Percentiles rank a stretch among this genome's conserved stretches.
Conservation (phyloP, 2,113 vertebrate species). For the Brienomyrus longianalis region DNA sequence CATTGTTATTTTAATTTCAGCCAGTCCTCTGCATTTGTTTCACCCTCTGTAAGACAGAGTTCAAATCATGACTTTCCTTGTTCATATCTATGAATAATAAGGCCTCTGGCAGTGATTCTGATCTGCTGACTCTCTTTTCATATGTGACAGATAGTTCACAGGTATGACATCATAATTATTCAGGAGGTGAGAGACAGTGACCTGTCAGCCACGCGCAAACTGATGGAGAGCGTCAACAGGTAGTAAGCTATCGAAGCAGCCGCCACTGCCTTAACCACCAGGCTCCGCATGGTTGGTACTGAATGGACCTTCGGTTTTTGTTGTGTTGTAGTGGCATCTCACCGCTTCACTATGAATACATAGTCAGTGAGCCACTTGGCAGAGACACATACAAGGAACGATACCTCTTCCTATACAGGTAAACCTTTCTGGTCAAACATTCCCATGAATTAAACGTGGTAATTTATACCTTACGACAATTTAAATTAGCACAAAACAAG, state of each 20-base stretch:
- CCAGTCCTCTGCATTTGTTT: not conserved
- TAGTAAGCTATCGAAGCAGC: constrained; percentile 36
- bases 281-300: not conserved
- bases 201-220: constrained; percentile 62
- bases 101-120: not conserved
- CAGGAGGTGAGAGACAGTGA: constrained; percentile 83
- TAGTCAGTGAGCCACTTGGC: constrained; percentile 73
- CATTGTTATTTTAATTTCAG: not conserved
- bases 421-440: not conserved
- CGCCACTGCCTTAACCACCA: not conserved
- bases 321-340: not conserved
- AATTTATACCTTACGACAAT: not conserved
- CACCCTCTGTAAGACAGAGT: not conserved
- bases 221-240: constrained; percentile 78
- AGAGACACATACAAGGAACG: constrained; percentile 74
- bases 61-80: not conserved
- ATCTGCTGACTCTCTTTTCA: not conserved
- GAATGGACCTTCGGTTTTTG: not conserved
- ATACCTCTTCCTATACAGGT: constrained; percentile 88
- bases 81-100: not conserved
- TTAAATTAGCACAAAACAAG: not conserved
- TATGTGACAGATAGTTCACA: constrained; percentile 61
- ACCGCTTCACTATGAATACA: constrained; percentile 46
- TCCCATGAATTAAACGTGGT: constrained; percentile 10
- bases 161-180: constrained; percentile 74